Conservation (phyloP, 2,113 vertebrate genomes). For the Eulemur macaco region DNA sequence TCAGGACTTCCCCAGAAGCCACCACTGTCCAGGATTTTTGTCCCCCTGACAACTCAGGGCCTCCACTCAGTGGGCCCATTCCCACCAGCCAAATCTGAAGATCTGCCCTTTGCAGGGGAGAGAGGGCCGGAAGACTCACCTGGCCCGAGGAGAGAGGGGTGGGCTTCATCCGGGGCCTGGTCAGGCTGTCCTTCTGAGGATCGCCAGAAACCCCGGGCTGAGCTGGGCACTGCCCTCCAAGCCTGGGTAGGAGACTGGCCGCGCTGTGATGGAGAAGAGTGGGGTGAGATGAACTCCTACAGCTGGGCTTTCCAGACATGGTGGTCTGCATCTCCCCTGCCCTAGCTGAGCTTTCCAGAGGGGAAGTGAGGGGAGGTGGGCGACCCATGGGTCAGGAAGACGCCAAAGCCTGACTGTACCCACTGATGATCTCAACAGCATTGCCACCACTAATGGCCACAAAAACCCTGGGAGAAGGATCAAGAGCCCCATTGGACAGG, state of each 20-base stretch:
- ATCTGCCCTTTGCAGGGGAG: fast-evolving
- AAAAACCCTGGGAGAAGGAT: not conserved
- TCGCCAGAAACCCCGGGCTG: too few species aligned
- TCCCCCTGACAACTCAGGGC: not conserved
- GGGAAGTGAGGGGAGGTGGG: not conserved
- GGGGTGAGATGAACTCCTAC: too few species aligned
- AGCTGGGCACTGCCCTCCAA: not conserved
- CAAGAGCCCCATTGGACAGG: not conserved
- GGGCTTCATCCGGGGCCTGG: not conserved
- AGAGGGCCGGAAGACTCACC: not conserved
- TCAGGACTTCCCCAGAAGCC: not conserved
- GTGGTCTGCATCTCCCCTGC: too few species aligned
- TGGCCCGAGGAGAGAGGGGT: not conserved
- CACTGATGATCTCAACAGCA: not conserved
- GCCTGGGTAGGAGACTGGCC: not conserved
- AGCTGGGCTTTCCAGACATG: not conserved
- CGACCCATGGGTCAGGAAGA: not conserved
- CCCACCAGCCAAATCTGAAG: not conserved
- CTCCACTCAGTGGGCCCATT: not conserved
- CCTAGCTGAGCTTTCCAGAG: not conserved
- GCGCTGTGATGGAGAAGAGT: not conserved
- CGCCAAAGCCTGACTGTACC: not conserved
- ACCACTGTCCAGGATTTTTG: too few species aligned
- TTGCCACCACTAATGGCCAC: too few species aligned
- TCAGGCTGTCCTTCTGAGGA: too few species aligned